Conservation (phyloP, 2,797 vertebrate genomes). For the Coregonus sp. region DNA sequence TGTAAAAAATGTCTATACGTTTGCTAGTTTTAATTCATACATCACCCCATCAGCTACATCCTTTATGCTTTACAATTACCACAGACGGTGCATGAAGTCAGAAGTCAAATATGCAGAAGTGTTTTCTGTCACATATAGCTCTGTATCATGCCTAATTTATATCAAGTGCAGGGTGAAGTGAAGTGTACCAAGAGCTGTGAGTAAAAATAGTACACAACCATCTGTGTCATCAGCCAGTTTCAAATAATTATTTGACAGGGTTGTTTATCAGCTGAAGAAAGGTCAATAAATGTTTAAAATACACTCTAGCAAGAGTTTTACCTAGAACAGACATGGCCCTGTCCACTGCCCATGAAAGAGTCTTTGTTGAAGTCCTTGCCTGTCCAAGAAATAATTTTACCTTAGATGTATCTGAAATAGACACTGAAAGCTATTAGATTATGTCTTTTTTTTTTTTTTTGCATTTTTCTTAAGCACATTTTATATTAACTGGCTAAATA, state of each 20-base stretch:
- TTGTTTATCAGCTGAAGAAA: constrained; percentile 8
- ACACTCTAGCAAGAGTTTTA: background rate
- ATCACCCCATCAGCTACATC: constrained; percentile 55
- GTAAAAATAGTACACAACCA: constrained; percentile 64
- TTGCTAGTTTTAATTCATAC: constrained; percentile 52
- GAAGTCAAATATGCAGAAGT: constrained; percentile 67
- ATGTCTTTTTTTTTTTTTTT: background rate
- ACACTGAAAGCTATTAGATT: background rate
- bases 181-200: constrained; percentile 49
- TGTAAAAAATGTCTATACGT: constrained; percentile 43
- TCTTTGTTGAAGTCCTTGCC: background rate
- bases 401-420: background rate
- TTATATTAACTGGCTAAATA: no score
- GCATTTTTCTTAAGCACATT: no score
- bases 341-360: background rate
- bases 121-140: constrained; percentile 58
- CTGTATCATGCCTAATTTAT: constrained; percentile 68
- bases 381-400: background rate
- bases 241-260: constrained; percentile 51
- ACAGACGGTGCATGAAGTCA: constrained; percentile 11
- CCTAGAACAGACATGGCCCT: background rate
- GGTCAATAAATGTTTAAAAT: background rate
- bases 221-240: constrained; percentile 55
- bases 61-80: constrained; percentile 27
- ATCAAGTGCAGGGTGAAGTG: constrained; percentile 69